These are phyloP conservation scores for Palythoa caribaeorum DNA, from an alignment of 92 coral and sea anemone species.

Conservation along the genomic window DNA sequence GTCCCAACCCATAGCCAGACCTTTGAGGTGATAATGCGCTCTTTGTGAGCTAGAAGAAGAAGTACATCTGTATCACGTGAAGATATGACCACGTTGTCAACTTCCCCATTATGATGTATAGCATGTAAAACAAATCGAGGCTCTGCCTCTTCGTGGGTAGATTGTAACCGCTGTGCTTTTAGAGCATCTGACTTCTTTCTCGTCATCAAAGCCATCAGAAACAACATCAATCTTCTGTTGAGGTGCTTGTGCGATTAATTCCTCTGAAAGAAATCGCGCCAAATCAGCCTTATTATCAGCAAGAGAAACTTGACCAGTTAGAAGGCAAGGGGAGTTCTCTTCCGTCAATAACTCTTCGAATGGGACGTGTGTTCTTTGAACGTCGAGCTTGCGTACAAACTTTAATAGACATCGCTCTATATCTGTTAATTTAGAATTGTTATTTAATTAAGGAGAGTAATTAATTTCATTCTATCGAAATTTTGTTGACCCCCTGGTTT, in stretches of 20 bases:
- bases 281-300: conserved; percentile 74
- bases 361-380: conserved; percentile 52
- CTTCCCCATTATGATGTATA: conserved; percentile 27
- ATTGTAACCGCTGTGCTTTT: conserved; percentile 37
- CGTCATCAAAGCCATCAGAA: conserved; percentile 57
- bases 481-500: too few species aligned
- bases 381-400: conserved; percentile 28
- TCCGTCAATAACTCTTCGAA: conserved; percentile 46
- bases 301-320: conserved; percentile 62
- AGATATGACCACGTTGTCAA: conserved; percentile 50
- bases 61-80: conserved; percentile 64
- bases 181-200: conserved; percentile 54
- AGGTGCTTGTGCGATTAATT: conserved; percentile 57
- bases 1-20: conserved; percentile 70
- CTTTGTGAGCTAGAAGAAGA: conserved; percentile 64
- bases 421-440: conserved; percentile 58
- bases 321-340: conserved; percentile 61
- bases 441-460: too few species aligned
- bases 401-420: conserved; percentile 60
- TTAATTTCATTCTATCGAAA: too few species aligned
- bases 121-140: conserved; percentile 53
- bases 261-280: conserved; percentile 60
- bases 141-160: conserved; percentile 61
- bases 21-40: conserved; percentile 13
- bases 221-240: conserved; percentile 56